Percentiles rank a stretch among this genome's conserved stretches.
Conservation (phyloP, 1,140 invertebrate genomes). For the Leptinotarsa defecta region DNA sequence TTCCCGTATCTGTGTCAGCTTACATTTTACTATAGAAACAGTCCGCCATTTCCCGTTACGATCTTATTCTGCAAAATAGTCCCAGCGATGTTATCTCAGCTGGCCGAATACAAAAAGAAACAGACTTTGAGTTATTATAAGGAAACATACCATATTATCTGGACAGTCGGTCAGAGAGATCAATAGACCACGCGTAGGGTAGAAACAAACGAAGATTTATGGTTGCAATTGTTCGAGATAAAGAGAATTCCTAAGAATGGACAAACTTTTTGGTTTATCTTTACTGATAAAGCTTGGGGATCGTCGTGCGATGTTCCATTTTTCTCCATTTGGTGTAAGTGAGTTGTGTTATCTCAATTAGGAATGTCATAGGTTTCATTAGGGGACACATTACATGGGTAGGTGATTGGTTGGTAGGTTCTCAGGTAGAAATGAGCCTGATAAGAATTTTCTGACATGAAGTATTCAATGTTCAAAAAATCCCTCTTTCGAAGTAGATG, state of each 20-base stretch:
- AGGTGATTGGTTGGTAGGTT: no score
- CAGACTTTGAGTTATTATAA: constrained; percentile 1
- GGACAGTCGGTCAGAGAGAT: background rate
- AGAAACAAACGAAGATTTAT: background rate
- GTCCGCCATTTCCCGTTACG: background rate
- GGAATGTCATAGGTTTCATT: no score
- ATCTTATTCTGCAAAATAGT: background rate
- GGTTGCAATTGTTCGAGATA: background rate
- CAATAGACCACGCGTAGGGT: background rate
- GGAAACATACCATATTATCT: background rate
- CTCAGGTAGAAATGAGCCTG: no score
- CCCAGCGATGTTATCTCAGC: background rate
- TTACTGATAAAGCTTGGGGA: no score
- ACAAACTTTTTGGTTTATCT: no score
- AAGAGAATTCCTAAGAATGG: background rate
- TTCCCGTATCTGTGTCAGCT: background rate
- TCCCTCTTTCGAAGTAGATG: no score
- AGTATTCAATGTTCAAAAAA: no score
- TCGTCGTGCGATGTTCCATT: no score
- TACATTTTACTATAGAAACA: background rate
- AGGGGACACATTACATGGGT: no score
- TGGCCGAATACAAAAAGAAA: background rate
- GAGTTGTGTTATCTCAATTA: no score
- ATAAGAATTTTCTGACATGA: no score
- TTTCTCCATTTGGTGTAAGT: no score